A percentile compares a stretch with the other conserved stretches of the same genome.
Evolutionary conservation across 30 jellyfish, hydroid and myxozoan species (phyloP).

Genomic region (Turritopsis rubra): DNA sequence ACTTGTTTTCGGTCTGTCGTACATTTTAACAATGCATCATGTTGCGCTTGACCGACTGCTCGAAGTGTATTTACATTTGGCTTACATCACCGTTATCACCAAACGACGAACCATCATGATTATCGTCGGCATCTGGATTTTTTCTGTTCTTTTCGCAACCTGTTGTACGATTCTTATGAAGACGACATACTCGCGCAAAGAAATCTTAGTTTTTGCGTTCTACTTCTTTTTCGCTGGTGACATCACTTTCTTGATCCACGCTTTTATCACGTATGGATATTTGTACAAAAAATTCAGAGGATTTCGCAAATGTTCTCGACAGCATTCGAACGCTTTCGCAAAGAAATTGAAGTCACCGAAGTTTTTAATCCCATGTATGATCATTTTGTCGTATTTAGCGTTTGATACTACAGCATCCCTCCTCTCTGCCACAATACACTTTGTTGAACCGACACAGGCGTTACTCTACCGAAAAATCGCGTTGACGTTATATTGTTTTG

Average conservation of each 20-base stretch:
- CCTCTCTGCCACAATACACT: background rate
- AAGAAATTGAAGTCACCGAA: conserved; percentile 6
- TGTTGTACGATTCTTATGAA: background rate
- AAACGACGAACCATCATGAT: background rate
- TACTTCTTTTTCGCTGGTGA: conserved; percentile 10
- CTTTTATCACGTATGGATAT: background rate
- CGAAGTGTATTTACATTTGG: conserved; percentile 10
- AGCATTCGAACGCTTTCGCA: background rate
- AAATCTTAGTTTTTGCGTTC: background rate
- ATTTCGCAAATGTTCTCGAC: background rate
- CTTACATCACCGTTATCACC: background rate
- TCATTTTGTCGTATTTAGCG: conserved; percentile 7
- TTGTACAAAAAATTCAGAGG: conserved; percentile 9
- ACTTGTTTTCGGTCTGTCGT: background rate
- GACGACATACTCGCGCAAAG: background rate
- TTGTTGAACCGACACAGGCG: background rate
- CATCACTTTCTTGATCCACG: background rate
- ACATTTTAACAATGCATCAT: conserved; percentile 17
- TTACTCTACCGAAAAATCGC: conserved; percentile 10
- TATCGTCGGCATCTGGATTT: background rate
- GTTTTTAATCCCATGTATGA: background rate
- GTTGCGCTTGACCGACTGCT: conserved; percentile 16
- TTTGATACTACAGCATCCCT: conserved; percentile 7
- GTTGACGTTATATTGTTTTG: background rate
- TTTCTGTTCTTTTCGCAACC: background rate